phyloP scores from a whole-genome alignment of 2,113 vertebrate species.

The Cavia aperea region DNA sequence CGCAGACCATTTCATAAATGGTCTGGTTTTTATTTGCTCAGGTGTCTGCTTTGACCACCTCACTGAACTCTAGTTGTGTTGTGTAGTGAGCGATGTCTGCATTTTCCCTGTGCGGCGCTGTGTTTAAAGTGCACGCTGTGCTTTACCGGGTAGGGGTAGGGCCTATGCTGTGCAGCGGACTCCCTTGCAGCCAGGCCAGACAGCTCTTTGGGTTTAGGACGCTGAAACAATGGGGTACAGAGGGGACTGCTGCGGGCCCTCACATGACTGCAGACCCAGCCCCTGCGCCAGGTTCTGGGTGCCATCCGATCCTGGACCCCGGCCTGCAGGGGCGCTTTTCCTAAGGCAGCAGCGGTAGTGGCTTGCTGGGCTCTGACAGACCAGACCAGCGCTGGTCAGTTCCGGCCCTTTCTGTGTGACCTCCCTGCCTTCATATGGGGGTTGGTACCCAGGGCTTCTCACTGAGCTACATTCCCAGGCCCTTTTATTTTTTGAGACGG shows the following conservation, averaged over 20 bases:
- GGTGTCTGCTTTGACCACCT: not conserved
- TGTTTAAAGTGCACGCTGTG: not conserved
- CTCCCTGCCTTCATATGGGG: not conserved
- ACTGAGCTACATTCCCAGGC: not conserved
- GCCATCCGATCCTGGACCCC: too few relatives aligned
- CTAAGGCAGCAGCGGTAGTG: not conserved
- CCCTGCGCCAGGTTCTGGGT: too few relatives aligned
- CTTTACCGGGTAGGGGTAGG: not conserved
- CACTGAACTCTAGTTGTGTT: not conserved
- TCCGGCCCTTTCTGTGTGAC: not conserved
- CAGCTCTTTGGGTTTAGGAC: not conserved
- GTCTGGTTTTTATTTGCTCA: not conserved
- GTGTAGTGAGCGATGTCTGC: conserved; percentile 9
- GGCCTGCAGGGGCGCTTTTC: not conserved
- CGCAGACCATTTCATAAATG: not conserved
- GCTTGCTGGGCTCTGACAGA: not conserved
- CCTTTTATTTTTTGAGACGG: not conserved
- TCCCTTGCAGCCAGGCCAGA: too few relatives aligned
- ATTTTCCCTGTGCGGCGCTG: not conserved
- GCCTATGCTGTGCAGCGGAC: too few relatives aligned
- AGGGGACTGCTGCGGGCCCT: too few relatives aligned
- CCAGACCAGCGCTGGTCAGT: too few relatives aligned
- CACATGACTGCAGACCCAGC: too few relatives aligned
- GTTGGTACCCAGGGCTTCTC: not conserved
- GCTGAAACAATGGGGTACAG: not conserved